Base-by-base conservation (phyloP, 2,113 vertebrate species). In the Amazona guildingii region DNA sequence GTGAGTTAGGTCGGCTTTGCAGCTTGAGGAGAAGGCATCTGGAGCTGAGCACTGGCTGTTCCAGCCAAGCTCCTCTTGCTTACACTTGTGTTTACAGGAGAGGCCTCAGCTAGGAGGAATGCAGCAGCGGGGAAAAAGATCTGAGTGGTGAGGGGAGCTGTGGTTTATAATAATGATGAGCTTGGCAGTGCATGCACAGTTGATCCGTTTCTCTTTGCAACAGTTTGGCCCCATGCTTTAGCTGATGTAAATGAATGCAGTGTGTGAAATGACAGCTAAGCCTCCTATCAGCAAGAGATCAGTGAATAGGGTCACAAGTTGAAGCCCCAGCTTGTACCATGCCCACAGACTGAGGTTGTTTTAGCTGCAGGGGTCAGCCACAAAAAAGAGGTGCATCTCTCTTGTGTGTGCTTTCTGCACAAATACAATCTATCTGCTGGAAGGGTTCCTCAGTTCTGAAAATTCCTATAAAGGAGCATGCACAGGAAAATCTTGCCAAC, bases 91-190 rank as follows among this genome's bases (percentile, higher is more conserved):
- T 75, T 91, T 83, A 64, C 31, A 73, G 49, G 29, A 75, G 31
- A 59, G 28, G 11, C 23, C 27, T 79, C 55, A 7, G 37, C 31
- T 25, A 10, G 29, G 48, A 57, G 76, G 52, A 90, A 52, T 29
- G 43, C 39, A 73, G 62, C 43, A 87, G 79, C 62, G 41, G 8
- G 8, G 11, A 62, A 62, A 61, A 73, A 49, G 29, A 33, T 72
- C 20, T 52, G 20, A 2, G 1, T 15, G 27, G n/a, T 0, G 0
- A 52, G 31, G 46, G 27, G 55, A 70, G 13, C 28, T 72, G 24
- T 7, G 44, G 25, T 18, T 86, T 84, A 33, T 31, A 44, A 4
- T 21, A 33, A 28, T 0, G 0, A 20, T 33, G 23, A 70, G 35
- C 17, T 43, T 89, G 75, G 35, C 68, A 55, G 25, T 13, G n/a